Base-by-base conservation (phyloP, 2,113 vertebrate species). In the Leptosomus discolor region DNA sequence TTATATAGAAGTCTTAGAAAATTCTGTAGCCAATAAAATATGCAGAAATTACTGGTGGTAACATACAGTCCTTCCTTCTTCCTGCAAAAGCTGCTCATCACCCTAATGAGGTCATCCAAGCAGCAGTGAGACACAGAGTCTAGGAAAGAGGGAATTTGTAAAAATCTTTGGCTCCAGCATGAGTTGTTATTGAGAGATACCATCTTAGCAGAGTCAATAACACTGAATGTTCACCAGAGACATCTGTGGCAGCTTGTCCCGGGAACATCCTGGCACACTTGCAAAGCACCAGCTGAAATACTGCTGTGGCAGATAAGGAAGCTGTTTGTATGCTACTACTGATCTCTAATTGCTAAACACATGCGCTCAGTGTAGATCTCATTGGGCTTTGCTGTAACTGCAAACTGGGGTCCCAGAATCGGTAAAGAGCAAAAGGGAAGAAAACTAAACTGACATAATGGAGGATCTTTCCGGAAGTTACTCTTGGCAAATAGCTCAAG, bases 221-320 rank as follows among this genome's bases (percentile, higher is more conserved):
- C n/a, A 43, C 16, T 73, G 60, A 71, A 85, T 54, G 23, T 85
- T 94, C 81, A 82, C 50, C 48, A 85, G 57, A 73, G 50, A 41
- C 45, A 81, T 67, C 48, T 86, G 60, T 54, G 45, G 70, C 74
- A 87, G 16, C 43, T 96, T 77, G 61, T 65, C 19, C 27, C 67
- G 60, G 74, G 85, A 90, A 60, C 37, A 88, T 76, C 24, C 58
- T 85, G 88, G 76, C 85, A 89, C 45, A 23, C 24, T 68, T 46
- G 69, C 39, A 91, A 84, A 75, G 24, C 54, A 48, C 36, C 48
- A 90, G 93, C 71, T 94, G 89, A 96, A 96, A 92, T 63, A 57
- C 65, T 85, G 69, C 64, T 64, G 58, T 60, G 87, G 61, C 36
- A 89, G 78, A 90, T 87, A 80, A 90, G 36, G 57, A 85, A 69